Evolutionary conservation across 2,888 invertebrate genomes (phyloP), one percentile per base, ranked within the genome.

Genomic region (Andricus curvator): DNA sequence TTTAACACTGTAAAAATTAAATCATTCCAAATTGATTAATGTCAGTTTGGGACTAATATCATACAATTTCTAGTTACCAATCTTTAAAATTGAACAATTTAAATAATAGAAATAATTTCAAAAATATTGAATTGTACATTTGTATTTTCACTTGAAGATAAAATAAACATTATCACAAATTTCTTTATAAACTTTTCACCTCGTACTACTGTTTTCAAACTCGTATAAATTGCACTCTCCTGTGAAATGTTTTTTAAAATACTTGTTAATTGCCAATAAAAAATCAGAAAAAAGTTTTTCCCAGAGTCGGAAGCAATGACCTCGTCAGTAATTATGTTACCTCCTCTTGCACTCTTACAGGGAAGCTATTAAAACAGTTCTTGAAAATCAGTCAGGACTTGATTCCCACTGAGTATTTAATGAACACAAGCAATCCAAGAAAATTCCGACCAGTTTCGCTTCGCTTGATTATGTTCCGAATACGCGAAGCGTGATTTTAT

Each of bases 281-380:
- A 65, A 33, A 33, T 65, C 9, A 8, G 29, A 60, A 74, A 74
- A 56, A 74, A 60, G 13, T n/a, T 51, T 48, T 22, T 56, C 11
- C 13, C 67, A 48, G 25, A 20, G 22, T 48, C 68, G 6, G 48
- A 68, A 48, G 25, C 20, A 68, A n/a, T 41, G 67, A 67, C 22
- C 60, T 60, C 60, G 64, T 17, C 5, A 56, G 56, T 74, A 56
- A 74, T 74, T 37, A 60, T n/a, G 0, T 56, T 74, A 33, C 15
- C n/a, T 37, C n/a, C 74, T 56, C 37, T 56, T 37, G 60, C 51
- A 56, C 74, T 56, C 37, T 56, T 37, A 74, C 51, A 56, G 29
- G 3, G 29, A 60, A 56, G 74, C 74, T 74, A 60, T 56, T 74
- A 74, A 56, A 74, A 41, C 13, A 51, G 51, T 33, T 51, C 70